A percentile compares a stretch with the other conserved stretches of the same genome.
Conservation (phyloP, 2,888 invertebrate genomes). For the Drosophila cognata region DNA sequence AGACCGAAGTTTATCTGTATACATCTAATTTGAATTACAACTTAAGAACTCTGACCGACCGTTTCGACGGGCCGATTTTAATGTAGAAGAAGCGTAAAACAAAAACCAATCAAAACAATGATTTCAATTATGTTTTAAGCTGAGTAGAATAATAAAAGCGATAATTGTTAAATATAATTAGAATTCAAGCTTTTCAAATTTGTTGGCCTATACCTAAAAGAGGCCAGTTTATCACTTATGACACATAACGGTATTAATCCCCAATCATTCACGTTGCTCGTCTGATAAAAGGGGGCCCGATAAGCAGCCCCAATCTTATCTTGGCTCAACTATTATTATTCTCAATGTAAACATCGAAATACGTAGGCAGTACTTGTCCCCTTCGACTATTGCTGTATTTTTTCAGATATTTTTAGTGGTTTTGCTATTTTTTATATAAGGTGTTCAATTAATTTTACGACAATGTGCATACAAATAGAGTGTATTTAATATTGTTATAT, state of each 20-base stretch:
- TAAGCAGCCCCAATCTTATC: background rate
- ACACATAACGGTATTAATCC: background rate
- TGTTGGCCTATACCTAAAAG: background rate
- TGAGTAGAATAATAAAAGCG: constrained; percentile 24
- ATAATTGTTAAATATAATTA: constrained; percentile 23
- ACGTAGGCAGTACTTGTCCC: background rate
- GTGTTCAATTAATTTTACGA: background rate
- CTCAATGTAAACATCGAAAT: background rate
- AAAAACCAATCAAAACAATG: constrained; percentile 32
- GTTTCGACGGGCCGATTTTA: background rate
- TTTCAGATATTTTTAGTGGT: constrained; percentile 5
- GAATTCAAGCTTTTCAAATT: background rate
- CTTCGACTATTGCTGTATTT: background rate
- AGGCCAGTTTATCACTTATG: background rate
- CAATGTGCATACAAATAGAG: background rate
- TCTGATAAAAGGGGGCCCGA: background rate
- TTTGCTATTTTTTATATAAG: background rate
- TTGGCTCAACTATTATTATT: background rate
- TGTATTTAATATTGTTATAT: background rate
- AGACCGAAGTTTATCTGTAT: background rate
- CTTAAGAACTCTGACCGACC: background rate
- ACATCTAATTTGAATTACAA: background rate
- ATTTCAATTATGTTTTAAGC: constrained; percentile 50
- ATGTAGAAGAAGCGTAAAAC: background rate
- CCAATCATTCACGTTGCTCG: background rate